These are phyloP conservation scores for Nomada goodeniana DNA, from an alignment of 2,888 invertebrate genomes.

Conservation along the genomic window DNA sequence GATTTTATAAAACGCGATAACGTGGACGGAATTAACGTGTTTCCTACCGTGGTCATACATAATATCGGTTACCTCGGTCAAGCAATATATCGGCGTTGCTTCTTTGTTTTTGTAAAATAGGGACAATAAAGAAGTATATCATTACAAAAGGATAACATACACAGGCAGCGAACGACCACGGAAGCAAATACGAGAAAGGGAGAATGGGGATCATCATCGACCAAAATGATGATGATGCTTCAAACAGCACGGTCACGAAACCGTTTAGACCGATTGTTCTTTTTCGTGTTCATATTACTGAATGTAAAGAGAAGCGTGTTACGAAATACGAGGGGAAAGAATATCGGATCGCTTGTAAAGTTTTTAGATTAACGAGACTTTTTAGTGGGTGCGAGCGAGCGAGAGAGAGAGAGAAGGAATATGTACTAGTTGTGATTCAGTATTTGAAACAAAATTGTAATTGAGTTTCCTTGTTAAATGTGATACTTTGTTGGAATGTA, in stretches of 20 bases:
- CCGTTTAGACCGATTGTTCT: neutral
- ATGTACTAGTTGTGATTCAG: neutral
- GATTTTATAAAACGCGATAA: conserved; percentile 46
- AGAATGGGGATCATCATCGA: neutral
- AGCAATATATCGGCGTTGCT: conserved; percentile 70
- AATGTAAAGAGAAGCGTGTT: conserved; percentile 1
- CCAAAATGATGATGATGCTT: neutral
- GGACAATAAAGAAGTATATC: conserved; percentile 69
- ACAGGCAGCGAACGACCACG: neutral
- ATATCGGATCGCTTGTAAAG: neutral
- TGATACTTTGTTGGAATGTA: neutral
- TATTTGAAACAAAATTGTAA: neutral
- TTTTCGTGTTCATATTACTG: neutral
- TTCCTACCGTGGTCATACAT: conserved; percentile 22
- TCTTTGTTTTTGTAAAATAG: conserved; percentile 72
- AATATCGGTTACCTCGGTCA: conserved; percentile 34
- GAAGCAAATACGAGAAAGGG: too few relatives aligned
- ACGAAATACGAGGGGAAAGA: neutral
- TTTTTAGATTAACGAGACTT: neutral
- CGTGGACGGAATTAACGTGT: conserved; percentile 47
- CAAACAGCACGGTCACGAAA: neutral
- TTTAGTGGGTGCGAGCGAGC: neutral
- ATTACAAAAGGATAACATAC: conserved; percentile 18
- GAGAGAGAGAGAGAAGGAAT: neutral
- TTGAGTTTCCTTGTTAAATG: neutral